phyloP scores from a whole-genome alignment of 64 coral and sea anemone genomes.

The Exaiptasia diaphana region DNA sequence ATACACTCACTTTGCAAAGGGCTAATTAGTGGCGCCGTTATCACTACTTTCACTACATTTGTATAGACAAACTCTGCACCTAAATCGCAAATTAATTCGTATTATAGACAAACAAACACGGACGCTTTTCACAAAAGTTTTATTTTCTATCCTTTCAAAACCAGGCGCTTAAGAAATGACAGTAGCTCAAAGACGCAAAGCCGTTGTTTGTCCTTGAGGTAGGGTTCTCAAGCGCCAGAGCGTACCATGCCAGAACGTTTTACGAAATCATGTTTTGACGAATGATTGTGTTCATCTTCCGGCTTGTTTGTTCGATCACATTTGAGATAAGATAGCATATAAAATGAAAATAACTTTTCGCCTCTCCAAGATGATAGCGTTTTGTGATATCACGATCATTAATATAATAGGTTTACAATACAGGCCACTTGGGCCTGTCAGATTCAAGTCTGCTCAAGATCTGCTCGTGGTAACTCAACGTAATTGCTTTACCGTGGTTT shows the following conservation, averaged over 20 bases:
- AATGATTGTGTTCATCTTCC: constrained; percentile 74
- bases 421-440: constrained; percentile 56
- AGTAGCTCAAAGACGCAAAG: not conserved
- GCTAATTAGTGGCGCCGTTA: constrained; percentile 84
- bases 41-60: constrained; percentile 74
- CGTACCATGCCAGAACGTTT: not conserved
- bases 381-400: constrained; percentile 59
- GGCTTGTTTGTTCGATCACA: constrained; percentile 78
- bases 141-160: not conserved
- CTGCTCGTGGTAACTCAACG: constrained; percentile 4
- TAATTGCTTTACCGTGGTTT: constrained; percentile 20
- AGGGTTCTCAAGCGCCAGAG: not conserved
- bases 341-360: constrained; percentile 87
- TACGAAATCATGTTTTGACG: constrained; percentile 15
- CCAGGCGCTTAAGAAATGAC: constrained; percentile 14
- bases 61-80: constrained; percentile 40
- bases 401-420: constrained; percentile 67
- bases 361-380: constrained; percentile 66
- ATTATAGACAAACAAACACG: constrained; percentile 74
- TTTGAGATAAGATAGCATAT: constrained; percentile 71
- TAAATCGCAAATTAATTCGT: constrained; percentile 81
- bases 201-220: not conserved
- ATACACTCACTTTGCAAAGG: constrained; percentile 53
- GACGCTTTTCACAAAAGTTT: not conserved
- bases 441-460: constrained; percentile 44